Percentiles rank a stretch among this genome's conserved stretches.
Evolutionary conservation across 2,113 vertebrate genomes (phyloP).

Genomic region (Alligator mississippiensis): DNA sequence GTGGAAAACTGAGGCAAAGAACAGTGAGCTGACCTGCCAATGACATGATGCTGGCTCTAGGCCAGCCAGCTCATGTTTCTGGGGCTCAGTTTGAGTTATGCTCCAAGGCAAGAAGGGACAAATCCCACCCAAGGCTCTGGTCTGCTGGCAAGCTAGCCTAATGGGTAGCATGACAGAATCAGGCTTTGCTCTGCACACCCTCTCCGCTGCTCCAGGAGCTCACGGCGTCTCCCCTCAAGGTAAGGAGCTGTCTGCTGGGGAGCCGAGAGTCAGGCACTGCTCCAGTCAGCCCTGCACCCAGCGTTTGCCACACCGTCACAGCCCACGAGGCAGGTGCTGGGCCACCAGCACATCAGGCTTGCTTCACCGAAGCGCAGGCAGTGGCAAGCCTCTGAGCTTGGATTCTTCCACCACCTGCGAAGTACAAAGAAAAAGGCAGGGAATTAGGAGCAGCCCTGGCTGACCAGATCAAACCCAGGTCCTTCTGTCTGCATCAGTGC

Average conservation of each 20-base stretch:
- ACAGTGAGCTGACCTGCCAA: too few species aligned
- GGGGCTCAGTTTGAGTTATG: too few species aligned
- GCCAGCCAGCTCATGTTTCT: too few species aligned
- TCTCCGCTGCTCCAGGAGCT: neutral
- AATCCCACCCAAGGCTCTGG: neutral
- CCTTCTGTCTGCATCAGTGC: too few species aligned
- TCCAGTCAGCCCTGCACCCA: neutral
- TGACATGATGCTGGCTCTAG: too few species aligned
- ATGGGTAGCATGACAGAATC: neutral
- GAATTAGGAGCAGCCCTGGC: neutral
- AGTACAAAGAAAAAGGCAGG: neutral
- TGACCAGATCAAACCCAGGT: constrained; percentile 42
- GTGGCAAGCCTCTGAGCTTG: neutral
- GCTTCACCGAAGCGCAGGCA: neutral
- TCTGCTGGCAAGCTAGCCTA: neutral
- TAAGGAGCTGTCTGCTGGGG: neutral
- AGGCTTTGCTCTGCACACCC: neutral
- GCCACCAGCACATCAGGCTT: too few species aligned
- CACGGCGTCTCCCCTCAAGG: neutral
- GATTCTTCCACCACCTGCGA: neutral
- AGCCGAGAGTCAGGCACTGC: fast-evolving
- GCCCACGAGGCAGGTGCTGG: fast-evolving
- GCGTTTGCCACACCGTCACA: neutral
- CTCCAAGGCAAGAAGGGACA: too few species aligned
- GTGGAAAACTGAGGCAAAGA: too few species aligned